Evolutionary conservation across 2,113 vertebrate species (phyloP).

Genomic region (Spizaetus ornatus): DNA sequence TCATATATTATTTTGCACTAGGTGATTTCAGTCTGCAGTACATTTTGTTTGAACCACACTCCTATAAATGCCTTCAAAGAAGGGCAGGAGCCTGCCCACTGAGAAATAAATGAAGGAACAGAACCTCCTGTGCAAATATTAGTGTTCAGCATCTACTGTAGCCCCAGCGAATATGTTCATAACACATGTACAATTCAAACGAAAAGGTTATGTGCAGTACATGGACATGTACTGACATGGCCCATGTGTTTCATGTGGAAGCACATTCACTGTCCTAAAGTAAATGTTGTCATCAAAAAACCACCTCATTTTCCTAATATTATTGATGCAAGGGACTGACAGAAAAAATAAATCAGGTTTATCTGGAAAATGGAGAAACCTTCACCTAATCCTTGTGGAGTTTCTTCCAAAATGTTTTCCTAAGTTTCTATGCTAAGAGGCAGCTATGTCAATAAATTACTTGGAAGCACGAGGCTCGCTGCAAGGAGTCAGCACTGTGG

Average conservation of each 20-base stretch:
- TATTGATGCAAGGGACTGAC: neutral
- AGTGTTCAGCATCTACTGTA: conserved; percentile 21
- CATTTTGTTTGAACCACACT: neutral
- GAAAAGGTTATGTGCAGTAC: conserved; percentile 58
- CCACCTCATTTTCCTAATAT: neutral
- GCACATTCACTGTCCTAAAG: conserved; percentile 53
- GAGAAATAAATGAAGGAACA: conserved; percentile 13
- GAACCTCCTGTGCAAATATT: conserved; percentile 55
- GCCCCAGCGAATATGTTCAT: neutral
- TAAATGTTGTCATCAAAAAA: conserved; percentile 10
- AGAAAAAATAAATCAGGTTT: neutral
- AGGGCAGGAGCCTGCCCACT: conserved; percentile 10
- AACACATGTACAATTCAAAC: conserved; percentile 33
- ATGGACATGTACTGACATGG: conserved; percentile 44
- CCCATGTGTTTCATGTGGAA: conserved; percentile 47
- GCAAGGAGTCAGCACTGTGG: neutral
- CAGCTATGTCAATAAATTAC: neutral
- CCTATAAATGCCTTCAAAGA: conserved; percentile 16
- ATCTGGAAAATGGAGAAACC: neutral
- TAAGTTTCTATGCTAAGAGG: neutral
- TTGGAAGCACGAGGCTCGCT: neutral
- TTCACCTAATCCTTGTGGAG: neutral
- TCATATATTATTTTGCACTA: neutral
- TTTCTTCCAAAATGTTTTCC: neutral
- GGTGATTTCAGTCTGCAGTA: neutral